Evolutionary conservation across 2,797 vertebrate species (phyloP).

Genomic region (Coendou prehensilis): DNA sequence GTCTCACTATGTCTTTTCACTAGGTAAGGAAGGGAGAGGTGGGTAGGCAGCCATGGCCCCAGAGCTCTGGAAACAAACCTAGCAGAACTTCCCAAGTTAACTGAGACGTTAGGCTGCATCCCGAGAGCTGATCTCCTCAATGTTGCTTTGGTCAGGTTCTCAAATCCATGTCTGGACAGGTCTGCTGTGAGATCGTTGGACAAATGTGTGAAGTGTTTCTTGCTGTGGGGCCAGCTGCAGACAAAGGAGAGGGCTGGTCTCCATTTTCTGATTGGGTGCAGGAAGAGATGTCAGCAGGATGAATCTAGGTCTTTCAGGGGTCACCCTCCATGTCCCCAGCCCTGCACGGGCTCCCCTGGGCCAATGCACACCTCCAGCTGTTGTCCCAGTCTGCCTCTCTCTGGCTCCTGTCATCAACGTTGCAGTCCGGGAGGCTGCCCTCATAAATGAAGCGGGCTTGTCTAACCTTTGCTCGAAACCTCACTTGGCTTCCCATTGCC

Average conservation of each 20-base stretch:
- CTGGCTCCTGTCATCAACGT: too few species aligned
- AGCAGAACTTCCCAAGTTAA: background rate
- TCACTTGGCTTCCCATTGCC: background rate
- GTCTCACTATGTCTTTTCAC: background rate
- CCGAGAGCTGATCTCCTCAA: background rate
- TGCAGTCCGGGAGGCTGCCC: too few species aligned
- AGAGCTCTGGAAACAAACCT: background rate
- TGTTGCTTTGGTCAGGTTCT: rapidly evolving
- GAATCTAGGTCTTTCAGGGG: background rate
- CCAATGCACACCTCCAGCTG: rapidly evolving
- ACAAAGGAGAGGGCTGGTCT: background rate
- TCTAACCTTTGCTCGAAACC: background rate
- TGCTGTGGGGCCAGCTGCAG: background rate
- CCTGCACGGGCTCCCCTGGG: too few species aligned
- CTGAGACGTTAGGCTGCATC: rapidly evolving
- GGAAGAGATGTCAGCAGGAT: background rate
- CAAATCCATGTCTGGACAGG: background rate
- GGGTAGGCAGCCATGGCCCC: background rate
- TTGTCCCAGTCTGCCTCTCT: background rate
- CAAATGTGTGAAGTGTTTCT: too few species aligned
- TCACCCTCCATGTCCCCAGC: background rate
- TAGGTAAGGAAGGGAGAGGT: background rate
- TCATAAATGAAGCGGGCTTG: background rate
- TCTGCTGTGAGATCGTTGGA: background rate
- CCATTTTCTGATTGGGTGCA: rapidly evolving